Evolutionary conservation across 2,888 invertebrate genomes (phyloP), one percentile per base, ranked within the genome.

Genomic region (Clunio marinus): DNA sequence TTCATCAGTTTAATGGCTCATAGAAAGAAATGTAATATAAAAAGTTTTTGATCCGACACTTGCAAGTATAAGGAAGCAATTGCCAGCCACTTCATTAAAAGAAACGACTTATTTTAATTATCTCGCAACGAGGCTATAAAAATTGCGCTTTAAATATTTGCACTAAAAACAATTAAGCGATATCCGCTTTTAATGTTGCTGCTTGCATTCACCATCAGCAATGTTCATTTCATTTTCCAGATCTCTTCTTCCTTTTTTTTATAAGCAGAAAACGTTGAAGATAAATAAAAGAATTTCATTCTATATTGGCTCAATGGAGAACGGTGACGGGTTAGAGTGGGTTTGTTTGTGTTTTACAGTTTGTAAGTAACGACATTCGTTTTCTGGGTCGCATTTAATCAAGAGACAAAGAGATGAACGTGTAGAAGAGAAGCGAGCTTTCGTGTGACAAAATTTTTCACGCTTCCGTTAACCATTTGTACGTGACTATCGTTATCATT

Each of bases 101-200:
- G 22, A 25, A 17, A 63, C 41, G 41, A 66, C 55, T 66, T 28
- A 55, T 66, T 66, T 66, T 55, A 66, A 66, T 66, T 66, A 66
- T 66, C 35, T 55, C 45, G 20, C 35, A 20, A 13, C 46, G 24
- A 45, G 22, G 5, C 35, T 35, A 20, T 32, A 32, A 60, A 60
- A 32, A 60, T 28, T 59, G 32, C 35, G 60, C 27, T 35, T 60
- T 32, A 66, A 66, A 66, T 66, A 66, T 66, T 66, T 66, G 66
- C 55, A 22, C 15, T 55, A 8, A 55, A 51, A 28, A 46, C 66
- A 66, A 66, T 66, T 66, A 66, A 66, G 66, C 28, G 66, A 15
- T 32, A 20, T 32, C 37, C 37, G 15, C 4, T 20, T 20, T 35
- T 28, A 20, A 32, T n/a, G 62, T 24, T 22, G 62, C n/a, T 24